Evolutionary conservation across 2,113 vertebrate species (phyloP).

Genomic region (Meles meles): DNA sequence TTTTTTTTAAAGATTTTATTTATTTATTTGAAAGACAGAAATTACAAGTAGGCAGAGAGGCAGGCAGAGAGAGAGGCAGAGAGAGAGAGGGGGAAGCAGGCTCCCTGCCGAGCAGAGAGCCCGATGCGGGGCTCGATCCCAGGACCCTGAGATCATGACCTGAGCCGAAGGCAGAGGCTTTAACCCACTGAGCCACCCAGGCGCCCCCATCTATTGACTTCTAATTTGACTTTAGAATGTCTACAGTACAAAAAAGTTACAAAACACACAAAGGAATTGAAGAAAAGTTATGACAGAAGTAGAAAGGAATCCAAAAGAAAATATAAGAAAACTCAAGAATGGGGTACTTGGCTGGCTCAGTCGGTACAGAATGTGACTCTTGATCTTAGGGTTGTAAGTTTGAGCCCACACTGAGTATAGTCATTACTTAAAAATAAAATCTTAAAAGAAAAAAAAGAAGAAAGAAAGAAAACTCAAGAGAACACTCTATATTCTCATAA

Average conservation of each 20-base stretch:
- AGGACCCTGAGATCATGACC: no score
- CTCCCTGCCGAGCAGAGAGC: no score
- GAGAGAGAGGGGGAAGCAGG: no score
- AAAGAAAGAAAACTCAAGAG: background rate
- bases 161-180: no score
- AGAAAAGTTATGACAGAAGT: background rate
- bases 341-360: background rate
- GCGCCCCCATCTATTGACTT: no score
- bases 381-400: background rate
- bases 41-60: no score
- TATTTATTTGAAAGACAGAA: no score
- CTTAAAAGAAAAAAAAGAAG: background rate
- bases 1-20: no score
- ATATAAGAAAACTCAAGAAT: background rate
- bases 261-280: background rate
- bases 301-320: slow-evolving; percentile 22
- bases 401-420: background rate
- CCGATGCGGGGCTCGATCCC: no score
- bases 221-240: slow-evolving; percentile 10
- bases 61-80: no score
- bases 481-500: background rate
- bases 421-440: background rate
- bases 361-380: background rate
- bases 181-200: no score
- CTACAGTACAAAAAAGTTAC: background rate